Base-by-base conservation (phyloP, 1,140 invertebrate species). In the Platyscapa corneri region DNA sequence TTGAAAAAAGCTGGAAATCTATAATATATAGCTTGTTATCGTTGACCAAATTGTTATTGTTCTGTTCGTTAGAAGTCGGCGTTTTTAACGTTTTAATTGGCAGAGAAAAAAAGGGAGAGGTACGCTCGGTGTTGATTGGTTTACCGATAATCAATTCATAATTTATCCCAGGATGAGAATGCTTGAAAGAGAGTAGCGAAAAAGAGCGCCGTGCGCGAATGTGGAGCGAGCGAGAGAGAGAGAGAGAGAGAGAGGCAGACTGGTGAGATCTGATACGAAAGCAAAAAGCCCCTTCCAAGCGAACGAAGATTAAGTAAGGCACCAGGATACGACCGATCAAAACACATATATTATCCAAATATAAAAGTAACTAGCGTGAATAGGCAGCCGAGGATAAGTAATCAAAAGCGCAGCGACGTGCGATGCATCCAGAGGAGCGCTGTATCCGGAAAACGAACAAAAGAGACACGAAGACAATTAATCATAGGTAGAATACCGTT, bases 221-320 rank as follows among this genome's bases (percentile, higher is more conserved):
- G 56, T 82, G 84, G 82, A 86, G 87, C 64, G 82, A 86, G 60
- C 16, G 27, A 37, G 42, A 75, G 49, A 84, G 76, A 84, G 60
- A 86, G 78, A 60, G 16, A 81, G 53, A 20, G 30, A 14, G 53
- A 78, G 72, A 65, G 32, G 20, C 8, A 46, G 49, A 82, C 27
- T 10, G 64, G 42, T 20, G 74, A 64, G 39, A 77, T 74, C 77
- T n/a, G 77, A n/a, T 82, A 78, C 83, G 87, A 64, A 88, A 89
- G 88, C 83, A 87, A 88, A 87, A 88, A 82, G 86, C 90, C 87
- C 89, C 88, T 89, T 90, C 87, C 88, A 88, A 87, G 72, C 83
- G 88, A 91, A 91, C 89, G 88, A 91, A 91, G 90, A 89, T 88
- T 88, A 88, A 86, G 86, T 87, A 87, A 83, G 86, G 87, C 89